Conservation (phyloP, 2,113 vertebrate species). For the Cheirogaleus medius region DNA sequence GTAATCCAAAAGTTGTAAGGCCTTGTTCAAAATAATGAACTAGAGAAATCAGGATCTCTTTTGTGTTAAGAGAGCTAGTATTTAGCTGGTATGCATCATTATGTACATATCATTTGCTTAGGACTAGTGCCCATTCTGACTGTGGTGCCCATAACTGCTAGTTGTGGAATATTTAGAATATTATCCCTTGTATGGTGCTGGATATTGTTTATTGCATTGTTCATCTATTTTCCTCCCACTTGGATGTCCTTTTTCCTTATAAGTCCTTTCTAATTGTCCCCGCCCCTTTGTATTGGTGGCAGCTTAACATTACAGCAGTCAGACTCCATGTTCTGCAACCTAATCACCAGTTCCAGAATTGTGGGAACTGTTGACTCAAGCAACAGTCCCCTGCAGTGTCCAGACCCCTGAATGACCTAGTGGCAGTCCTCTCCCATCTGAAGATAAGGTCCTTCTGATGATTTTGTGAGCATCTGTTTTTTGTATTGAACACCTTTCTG, state of each 20-base stretch:
- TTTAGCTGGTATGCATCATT: background rate
- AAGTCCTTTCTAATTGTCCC: background rate
- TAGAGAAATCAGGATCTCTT: background rate
- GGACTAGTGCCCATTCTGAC: background rate
- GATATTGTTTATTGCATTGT: background rate
- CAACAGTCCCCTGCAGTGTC: no score
- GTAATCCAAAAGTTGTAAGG: background rate
- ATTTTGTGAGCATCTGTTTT: background rate
- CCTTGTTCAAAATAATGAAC: background rate
- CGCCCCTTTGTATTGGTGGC: background rate
- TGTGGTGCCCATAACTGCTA: fast-evolving
- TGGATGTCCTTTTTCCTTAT: background rate
- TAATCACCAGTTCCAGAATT: background rate
- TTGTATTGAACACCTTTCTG: background rate
- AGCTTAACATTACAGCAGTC: background rate
- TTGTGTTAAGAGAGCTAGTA: background rate
- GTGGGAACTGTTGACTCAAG: background rate
- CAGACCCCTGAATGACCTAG: background rate
- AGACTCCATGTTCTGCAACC: background rate
- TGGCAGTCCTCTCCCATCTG: background rate
- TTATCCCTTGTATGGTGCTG: fast-evolving
- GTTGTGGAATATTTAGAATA: background rate
- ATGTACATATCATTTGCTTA: background rate
- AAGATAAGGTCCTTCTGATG: background rate
- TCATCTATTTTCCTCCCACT: background rate